Base-by-base conservation (phyloP, 2,888 invertebrate genomes). In the Ectemnius cavifrons region DNA sequence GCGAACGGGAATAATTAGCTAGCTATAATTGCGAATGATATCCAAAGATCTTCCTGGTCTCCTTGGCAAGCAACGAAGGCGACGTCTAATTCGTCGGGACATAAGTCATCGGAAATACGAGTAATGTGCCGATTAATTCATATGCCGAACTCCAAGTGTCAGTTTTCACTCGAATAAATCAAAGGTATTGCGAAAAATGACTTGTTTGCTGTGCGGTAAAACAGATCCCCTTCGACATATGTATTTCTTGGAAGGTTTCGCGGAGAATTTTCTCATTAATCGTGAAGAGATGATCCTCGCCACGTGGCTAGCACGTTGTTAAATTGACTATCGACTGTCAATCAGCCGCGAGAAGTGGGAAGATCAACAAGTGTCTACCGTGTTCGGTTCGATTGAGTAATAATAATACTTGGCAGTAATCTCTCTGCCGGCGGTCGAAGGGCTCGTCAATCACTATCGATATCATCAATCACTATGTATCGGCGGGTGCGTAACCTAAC, bases 351-450 rank as follows among this genome's bases (percentile, higher is more conserved):
- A 67, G 56, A 23, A 23, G 23, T 3, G 23, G 23, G 3, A 3
- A 23, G 62, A 47, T 58, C 60, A 77, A 81, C 78, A 83, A 81
- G 67, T 81, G 81, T 83, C 76, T 2, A 23, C 2, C 59, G 58
- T 71, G 73, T 72, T 62, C 61, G 70, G 61, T 68, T 58, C 45
- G 71, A 75, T 69, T 83, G 76, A 75, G 61, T 28, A 69, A 79
- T 81, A 82, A 80, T 82, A 84, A 79, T 57, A 71, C 69, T 77
- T 71, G 83, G 81, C 77, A 78, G 85, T 80, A 81, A 67, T 49
- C 46, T 28, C 45, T 28, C 20, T 20, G 20, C 62, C 45, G 57
- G 23, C 16, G 45, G 49, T 18, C 56, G 16, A 70, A 52, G 58
- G 37, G 23, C 20, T 80, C 59, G 37, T 74, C 64, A 58, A 74